Conservation (phyloP, 2,888 invertebrate genomes). For the Venusia cambrica region DNA sequence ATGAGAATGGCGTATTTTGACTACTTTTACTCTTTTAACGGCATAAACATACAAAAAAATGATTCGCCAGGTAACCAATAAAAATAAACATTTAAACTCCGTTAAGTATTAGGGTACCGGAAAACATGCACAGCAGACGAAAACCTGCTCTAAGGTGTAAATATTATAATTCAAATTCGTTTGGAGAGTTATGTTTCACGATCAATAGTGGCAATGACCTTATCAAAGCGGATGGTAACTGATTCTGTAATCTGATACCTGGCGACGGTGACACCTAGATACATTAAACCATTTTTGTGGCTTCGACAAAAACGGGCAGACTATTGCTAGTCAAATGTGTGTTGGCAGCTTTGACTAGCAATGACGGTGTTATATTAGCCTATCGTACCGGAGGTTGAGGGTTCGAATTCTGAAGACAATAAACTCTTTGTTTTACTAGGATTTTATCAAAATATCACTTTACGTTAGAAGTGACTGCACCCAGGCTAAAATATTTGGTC, state of each 20-base stretch:
- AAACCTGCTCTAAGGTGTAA: neutral
- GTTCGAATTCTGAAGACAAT: too few relatives aligned
- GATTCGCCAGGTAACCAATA: slow-evolving; percentile 6
- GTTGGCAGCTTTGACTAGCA: slow-evolving; percentile 7
- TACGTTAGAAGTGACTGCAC: too few relatives aligned
- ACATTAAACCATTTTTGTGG: slow-evolving; percentile 16
- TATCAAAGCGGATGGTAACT: slow-evolving; percentile 18
- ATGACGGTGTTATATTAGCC: too few relatives aligned
- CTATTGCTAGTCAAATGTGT: too few relatives aligned
- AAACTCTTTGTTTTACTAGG: too few relatives aligned
- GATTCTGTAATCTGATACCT: slow-evolving; percentile 22
- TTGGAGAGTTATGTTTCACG: slow-evolving; percentile 2
- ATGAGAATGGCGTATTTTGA: slow-evolving; percentile 8
- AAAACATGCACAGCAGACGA: slow-evolving; percentile 1
- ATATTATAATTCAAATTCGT: neutral
- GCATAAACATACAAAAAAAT: slow-evolving; percentile 6
- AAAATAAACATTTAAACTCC: slow-evolving; percentile 16
- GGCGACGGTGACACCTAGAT: slow-evolving; percentile 16
- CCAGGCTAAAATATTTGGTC: too few relatives aligned
- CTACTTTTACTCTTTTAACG: slow-evolving; percentile 7
- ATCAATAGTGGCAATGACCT: slow-evolving; percentile 25
- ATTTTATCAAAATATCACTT: too few relatives aligned
- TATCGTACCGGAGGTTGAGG: too few relatives aligned
- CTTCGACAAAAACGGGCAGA: slow-evolving; percentile 15
- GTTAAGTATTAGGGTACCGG: slow-evolving; percentile 18